Evolutionary conservation across 2,113 vertebrate genomes (phyloP), one percentile per base, ranked within the genome.

Genomic region (Takifugu bimaculatus): DNA sequence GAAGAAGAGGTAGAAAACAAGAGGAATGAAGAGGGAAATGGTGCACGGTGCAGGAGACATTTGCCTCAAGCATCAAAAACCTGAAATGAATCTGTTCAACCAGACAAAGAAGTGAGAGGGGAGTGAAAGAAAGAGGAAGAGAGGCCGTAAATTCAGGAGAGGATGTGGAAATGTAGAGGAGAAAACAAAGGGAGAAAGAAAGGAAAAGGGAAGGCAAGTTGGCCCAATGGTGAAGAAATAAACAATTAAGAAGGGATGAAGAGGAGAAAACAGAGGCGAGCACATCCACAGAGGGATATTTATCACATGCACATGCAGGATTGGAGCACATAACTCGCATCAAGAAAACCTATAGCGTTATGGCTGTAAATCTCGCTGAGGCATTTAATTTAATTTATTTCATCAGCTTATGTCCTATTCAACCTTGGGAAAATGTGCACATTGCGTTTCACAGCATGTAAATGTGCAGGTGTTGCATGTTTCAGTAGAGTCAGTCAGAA

Each of bases 61-160:
- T 77, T 7, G 51, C 72, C 70, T 44, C 13, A 1, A 73, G 80
- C 67, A 1, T 26, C n/a, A 45, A 29, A 76, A 76, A 65, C 50
- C 70, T 79, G 47, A 74, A 63, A 76, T 55, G 57, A 68, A 70
- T 56, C 56, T 50, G 32, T 54, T 70, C 66, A 64, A 51, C 29
- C 29, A 20, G 48, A 67, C 53, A 27, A 63, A 70, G 20, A 44
- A 12, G 65, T 43, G 45, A 9, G 25, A 56, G 45, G 45, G 45
- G 45, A 13, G n/a, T 2, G 45, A n/a, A n/a, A 47, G 56, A 72
- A 63, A 68, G 68, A 72, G 75, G 68, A 77, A 65, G 73, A 63
- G 2, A 54, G 5, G 62, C 32, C 28, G 63, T 58, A 70, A 74
- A 70, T 65, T 68, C 28, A 13, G 58, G 50, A 0, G 39, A 35